These are phyloP conservation scores for Dysmachus trigonus DNA, from an alignment of 2,888 invertebrate genomes.

Conservation along the genomic window DNA sequence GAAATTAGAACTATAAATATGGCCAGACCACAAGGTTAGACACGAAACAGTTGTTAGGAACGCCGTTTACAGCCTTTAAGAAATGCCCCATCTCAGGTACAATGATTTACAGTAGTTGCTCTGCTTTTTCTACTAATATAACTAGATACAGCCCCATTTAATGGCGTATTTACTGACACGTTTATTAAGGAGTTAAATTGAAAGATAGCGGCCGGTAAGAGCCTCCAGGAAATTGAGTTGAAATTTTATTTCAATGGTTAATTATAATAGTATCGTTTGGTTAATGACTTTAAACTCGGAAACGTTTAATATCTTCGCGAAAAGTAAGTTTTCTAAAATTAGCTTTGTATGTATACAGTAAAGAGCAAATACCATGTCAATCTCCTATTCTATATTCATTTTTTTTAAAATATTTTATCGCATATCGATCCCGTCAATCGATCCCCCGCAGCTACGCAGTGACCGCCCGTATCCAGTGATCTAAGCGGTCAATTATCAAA, in stretches of 20 bases:
- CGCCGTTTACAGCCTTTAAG: not conserved
- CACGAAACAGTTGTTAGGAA: conserved; percentile 17
- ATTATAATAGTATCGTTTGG: not conserved
- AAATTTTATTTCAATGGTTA: not conserved
- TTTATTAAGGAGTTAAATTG: not conserved
- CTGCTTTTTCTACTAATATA: not conserved
- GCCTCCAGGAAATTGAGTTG: not conserved
- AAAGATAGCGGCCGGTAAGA: not conserved
- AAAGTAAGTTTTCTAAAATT: not conserved
- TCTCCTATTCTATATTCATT: not conserved
- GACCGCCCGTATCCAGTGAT: not conserved
- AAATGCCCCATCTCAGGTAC: not conserved
- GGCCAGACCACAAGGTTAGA: not conserved
- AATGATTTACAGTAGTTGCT: not conserved
- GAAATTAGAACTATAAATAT: conserved; percentile 29
- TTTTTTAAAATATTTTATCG: not conserved
- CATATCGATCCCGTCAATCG: not conserved
- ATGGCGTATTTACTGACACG: not conserved
- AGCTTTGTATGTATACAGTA: not conserved
- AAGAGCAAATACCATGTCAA: not conserved
- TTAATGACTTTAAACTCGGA: not conserved
- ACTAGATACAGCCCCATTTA: not conserved
- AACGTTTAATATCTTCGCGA: not conserved
- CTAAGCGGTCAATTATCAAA: not conserved
- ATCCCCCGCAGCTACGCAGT: not conserved